Evolutionary conservation across 30 jellyfish, hydroid and myxozoan species (phyloP).

Genomic region (Sanderia malayensis): DNA sequence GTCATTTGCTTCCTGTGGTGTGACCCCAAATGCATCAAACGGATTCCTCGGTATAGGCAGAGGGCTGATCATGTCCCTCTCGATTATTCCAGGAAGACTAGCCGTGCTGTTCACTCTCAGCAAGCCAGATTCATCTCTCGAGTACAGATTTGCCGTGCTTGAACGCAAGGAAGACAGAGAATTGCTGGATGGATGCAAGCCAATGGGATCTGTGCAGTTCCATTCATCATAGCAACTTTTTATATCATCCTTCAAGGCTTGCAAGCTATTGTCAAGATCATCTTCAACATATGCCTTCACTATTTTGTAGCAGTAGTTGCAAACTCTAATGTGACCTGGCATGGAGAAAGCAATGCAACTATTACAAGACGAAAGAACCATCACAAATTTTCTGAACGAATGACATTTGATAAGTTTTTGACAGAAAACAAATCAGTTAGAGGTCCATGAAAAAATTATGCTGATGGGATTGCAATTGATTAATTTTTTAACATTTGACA

Average conservation of each 20-base stretch:
- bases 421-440: no score
- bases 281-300: slow-evolving; percentile 85
- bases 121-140: slow-evolving; percentile 47
- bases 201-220: slow-evolving; percentile 53
- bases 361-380: no score
- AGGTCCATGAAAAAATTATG: no score
- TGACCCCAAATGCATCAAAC: slow-evolving; percentile 95
- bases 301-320: slow-evolving; percentile 89
- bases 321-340: slow-evolving; percentile 89
- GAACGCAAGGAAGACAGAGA: slow-evolving; percentile 73
- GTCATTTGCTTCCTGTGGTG: slow-evolving; percentile 88
- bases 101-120: slow-evolving; percentile 51
- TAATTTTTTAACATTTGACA: no score
- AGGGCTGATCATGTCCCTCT: slow-evolving; percentile 61
- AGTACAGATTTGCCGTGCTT: slow-evolving; percentile 30
- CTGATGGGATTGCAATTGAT: no score
- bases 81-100: slow-evolving; percentile 69
- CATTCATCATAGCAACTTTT: slow-evolving; percentile 37
- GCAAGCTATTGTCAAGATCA: slow-evolving; percentile 78
- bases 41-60: slow-evolving; percentile 72
- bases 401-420: no score
- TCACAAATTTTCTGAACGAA: no score
- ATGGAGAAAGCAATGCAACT: no score
- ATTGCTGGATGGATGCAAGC: slow-evolving; percentile 38
- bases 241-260: slow-evolving; percentile 84